Conservation (phyloP, 2,797 vertebrate genomes). For the Menidia menidia region DNA sequence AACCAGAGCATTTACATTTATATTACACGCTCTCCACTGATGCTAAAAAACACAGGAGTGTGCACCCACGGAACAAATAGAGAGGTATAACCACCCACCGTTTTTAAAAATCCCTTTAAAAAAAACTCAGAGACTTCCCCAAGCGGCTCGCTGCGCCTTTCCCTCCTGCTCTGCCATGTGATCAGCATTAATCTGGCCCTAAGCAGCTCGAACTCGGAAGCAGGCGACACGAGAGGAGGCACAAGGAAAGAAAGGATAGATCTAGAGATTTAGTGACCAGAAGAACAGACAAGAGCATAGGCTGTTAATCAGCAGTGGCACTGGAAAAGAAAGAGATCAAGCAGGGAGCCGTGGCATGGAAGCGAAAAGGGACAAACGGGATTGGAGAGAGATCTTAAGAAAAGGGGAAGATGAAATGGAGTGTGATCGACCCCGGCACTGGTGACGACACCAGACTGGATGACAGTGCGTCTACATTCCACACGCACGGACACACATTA, state of each 20-base stretch:
- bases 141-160: not conserved
- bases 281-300: constrained; percentile 10
- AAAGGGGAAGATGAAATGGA: constrained; percentile 10
- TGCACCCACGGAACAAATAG: not conserved
- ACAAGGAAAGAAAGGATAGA: constrained; percentile 22
- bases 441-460: constrained; percentile 8
- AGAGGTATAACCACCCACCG: not conserved
- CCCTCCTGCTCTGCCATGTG: constrained; percentile 17
- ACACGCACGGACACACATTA: constrained; percentile 11
- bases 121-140: constrained; percentile 2
- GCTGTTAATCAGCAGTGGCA: not conserved
- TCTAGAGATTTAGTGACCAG: constrained; percentile 14
- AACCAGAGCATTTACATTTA: constrained; percentile 27
- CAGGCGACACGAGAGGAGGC: constrained; percentile 28
- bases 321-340: constrained; percentile 18
- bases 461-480: constrained; percentile 40
- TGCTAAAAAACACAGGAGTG: not conserved
- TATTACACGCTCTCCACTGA: constrained; percentile 20
- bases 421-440: constrained; percentile 7
- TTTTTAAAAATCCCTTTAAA: constrained; percentile 17
- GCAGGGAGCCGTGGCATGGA: not conserved
- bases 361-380: not conserved
- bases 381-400: not conserved
- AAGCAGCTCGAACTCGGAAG: constrained; percentile 10
- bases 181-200: constrained; percentile 44